phyloP scores from a whole-genome alignment of 2,113 vertebrate species.

The Vulpes vulpes region DNA sequence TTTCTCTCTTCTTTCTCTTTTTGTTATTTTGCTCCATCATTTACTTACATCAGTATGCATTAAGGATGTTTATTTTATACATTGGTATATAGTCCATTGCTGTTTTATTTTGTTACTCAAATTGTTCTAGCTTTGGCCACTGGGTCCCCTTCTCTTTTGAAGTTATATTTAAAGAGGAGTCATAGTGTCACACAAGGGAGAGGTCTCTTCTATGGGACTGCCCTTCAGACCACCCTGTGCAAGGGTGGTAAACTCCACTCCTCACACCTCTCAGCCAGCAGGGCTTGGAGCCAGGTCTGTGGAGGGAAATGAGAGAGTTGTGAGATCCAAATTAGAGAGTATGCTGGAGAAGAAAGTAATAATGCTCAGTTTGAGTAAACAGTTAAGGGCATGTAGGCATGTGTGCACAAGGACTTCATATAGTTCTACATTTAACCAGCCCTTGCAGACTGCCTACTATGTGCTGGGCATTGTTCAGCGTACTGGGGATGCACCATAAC shows the following conservation, averaged over 20 bases:
- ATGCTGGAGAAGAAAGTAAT: neutral
- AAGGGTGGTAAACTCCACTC: neutral
- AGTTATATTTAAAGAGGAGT: neutral
- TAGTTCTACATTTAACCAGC: neutral
- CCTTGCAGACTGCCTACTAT: neutral
- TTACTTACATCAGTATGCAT: constrained; percentile 8
- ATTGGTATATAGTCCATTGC: neutral
- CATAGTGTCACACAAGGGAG: neutral
- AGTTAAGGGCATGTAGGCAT: neutral
- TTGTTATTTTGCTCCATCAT: constrained; percentile 23
- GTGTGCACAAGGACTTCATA: neutral
- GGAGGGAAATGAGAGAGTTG: constrained; percentile 48
- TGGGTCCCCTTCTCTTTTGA: neutral
- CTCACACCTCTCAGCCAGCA: neutral
- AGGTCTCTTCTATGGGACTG: neutral
- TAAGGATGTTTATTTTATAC: neutral
- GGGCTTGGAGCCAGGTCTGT: neutral
- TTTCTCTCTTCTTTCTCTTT: neutral
- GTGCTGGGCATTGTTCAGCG: neutral
- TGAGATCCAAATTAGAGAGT: constrained; percentile 41
- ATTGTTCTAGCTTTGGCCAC: neutral
- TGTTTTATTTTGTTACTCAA: neutral
- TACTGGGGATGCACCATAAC: neutral
- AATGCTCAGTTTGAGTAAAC: neutral
- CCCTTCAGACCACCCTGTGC: constrained; percentile 9